A percentile compares a stretch with the other conserved stretches of the same genome.
Conservation (phyloP, 2,888 invertebrate species). For the Thereva nobilitata region DNA sequence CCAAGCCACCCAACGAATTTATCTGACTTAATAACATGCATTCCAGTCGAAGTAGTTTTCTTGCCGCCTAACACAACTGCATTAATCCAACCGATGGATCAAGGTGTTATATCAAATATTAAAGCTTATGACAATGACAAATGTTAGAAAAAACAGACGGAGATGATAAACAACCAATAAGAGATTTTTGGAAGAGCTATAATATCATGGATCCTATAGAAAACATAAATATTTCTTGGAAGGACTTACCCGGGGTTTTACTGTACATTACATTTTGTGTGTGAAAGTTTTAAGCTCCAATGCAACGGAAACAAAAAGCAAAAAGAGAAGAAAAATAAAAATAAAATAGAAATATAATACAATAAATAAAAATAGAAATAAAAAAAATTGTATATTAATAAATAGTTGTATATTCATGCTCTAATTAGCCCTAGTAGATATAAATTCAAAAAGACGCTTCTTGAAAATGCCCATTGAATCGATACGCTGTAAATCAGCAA, state of each 20-base stretch:
- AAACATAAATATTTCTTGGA: not conserved
- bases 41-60: constrained; percentile 28
- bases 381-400: no score
- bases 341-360: no score
- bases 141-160: not conserved
- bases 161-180: not conserved
- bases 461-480: no score
- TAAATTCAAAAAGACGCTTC: no score
- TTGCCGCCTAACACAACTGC: constrained; percentile 38
- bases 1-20: constrained; percentile 37
- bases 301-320: no score
- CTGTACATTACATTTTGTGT: no score
- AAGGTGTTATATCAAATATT: not conserved
- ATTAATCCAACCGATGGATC: constrained; percentile 23
- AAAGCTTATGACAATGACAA: not conserved
- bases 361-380: no score
- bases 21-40: constrained; percentile 25
- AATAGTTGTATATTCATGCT: no score
- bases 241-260: not conserved
- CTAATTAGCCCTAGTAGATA: no score
- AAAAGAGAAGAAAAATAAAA: no score
- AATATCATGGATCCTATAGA: constrained; percentile 1
- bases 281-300: no score
- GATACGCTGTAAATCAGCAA: no score
- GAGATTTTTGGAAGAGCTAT: not conserved